Conservation (phyloP, 92 coral and sea anemone genomes). For the Palythoa heliodiscus region DNA sequence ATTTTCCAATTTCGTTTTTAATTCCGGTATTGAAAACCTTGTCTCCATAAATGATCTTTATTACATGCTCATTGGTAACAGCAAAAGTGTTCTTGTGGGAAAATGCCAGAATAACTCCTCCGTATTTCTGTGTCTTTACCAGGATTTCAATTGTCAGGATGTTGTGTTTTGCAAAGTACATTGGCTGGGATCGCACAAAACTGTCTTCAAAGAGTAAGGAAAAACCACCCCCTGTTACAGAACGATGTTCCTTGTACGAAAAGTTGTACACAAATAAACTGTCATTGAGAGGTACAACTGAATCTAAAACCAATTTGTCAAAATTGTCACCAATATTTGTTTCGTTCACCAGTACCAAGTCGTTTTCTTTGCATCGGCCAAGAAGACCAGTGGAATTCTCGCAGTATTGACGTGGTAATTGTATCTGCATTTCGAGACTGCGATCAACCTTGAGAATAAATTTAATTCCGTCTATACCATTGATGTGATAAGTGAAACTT, state of each 20-base stretch:
- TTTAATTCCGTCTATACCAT: constrained; percentile 49
- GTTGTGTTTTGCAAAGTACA: constrained; percentile 44
- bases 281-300: constrained; percentile 35
- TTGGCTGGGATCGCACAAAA: constrained; percentile 45
- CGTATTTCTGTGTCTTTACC: constrained; percentile 51
- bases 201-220: constrained; percentile 57
- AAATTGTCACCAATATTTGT: constrained; percentile 31
- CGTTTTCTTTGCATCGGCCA: constrained; percentile 50
- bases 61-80: constrained; percentile 41
- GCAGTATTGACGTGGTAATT: constrained; percentile 51
- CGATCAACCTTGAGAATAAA: constrained; percentile 53
- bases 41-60: constrained; percentile 51
- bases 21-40: constrained; percentile 47
- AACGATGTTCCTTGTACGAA: constrained; percentile 46
- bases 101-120: constrained; percentile 62
- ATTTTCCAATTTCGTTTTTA: constrained; percentile 40
- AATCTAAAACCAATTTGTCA: background rate
- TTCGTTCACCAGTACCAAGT: background rate
- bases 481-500: constrained; percentile 53
- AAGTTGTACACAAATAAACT: constrained; percentile 58
- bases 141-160: constrained; percentile 61
- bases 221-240: constrained; percentile 58
- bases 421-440: constrained; percentile 52
- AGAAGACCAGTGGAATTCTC: constrained; percentile 56
- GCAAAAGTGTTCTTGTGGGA: constrained; percentile 49